These are phyloP conservation scores for Zeus faber DNA, from an alignment of 2,113 vertebrate species.

Conservation along the genomic window DNA sequence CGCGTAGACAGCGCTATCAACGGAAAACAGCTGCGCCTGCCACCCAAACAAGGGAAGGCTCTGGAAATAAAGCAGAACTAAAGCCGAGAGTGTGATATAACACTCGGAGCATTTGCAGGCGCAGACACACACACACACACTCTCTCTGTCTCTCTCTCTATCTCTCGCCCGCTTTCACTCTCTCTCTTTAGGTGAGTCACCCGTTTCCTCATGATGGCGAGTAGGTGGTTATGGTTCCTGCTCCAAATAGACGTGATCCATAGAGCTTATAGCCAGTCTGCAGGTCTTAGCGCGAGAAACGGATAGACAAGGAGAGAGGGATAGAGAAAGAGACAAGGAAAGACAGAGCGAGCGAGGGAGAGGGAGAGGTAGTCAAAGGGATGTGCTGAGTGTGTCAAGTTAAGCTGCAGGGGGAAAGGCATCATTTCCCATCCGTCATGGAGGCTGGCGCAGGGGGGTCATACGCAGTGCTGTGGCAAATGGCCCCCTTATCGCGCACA, in stretches of 20 bases:
- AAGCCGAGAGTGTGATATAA: constrained; percentile 59
- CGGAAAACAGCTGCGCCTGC: constrained; percentile 55
- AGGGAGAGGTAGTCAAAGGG: constrained; percentile 33
- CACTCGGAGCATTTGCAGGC: constrained; percentile 1
- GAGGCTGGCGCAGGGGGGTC: constrained; percentile 73
- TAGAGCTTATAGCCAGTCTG: constrained; percentile 50
- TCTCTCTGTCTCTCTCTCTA: constrained; percentile 48
- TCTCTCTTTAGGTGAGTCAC: constrained; percentile 69
- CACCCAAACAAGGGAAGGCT: constrained; percentile 38
- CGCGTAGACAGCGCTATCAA: constrained; percentile 43
- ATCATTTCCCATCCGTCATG: constrained; percentile 73
- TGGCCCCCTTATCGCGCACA: constrained; percentile 64
- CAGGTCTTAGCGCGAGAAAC: constrained; percentile 38
- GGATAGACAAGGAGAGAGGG: constrained; percentile 13
- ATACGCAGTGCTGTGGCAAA: constrained; percentile 72
- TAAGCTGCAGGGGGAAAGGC: constrained; percentile 63
- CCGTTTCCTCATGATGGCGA: constrained; percentile 53
- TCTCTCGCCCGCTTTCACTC: too few relatives aligned
- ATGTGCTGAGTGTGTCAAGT: constrained; percentile 59
- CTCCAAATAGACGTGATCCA: constrained; percentile 62
- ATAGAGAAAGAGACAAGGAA: background rate
- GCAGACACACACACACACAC: constrained; percentile 22
- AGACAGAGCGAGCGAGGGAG: constrained; percentile 19
- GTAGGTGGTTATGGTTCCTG: constrained; percentile 63
- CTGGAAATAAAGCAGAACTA: constrained; percentile 35